A percentile compares a stretch with the other conserved stretches of the same genome.
Evolutionary conservation across 2,797 vertebrate species (phyloP).

Genomic region (Mionectes olivaceus): DNA sequence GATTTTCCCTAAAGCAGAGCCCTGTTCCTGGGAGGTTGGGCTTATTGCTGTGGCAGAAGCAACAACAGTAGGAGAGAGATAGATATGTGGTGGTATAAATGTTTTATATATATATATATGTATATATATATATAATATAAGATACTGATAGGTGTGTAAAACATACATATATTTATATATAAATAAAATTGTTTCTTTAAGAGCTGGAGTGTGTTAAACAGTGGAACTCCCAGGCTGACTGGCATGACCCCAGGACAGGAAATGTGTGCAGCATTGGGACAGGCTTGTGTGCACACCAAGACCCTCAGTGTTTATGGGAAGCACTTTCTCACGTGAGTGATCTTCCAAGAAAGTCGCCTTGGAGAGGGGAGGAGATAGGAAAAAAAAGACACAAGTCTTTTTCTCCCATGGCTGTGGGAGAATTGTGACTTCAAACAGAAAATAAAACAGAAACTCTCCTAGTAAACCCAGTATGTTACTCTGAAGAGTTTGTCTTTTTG

Average conservation of each 20-base stretch:
- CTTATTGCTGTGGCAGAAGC: neutral
- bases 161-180: fast-evolving
- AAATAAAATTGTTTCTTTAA: neutral
- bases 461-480: neutral
- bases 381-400: neutral
- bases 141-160: neutral
- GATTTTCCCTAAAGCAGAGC: neutral
- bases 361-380: neutral
- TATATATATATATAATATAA: neutral
- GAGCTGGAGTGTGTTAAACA: neutral
- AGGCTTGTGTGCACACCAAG: fast-evolving
- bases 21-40: neutral
- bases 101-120: neutral
- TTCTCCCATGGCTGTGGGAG: neutral
- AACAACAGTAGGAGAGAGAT: neutral
- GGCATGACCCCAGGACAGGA: neutral
- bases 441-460: neutral
- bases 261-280: neutral
- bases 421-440: neutral
- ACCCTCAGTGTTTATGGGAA: neutral
- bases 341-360: neutral
- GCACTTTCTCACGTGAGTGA: neutral
- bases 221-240: neutral
- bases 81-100: neutral
- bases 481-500: neutral